Evolutionary conservation across 2,113 vertebrate species (phyloP), one percentile per base, ranked within the genome.

Genomic region (Podilymbus podiceps): DNA sequence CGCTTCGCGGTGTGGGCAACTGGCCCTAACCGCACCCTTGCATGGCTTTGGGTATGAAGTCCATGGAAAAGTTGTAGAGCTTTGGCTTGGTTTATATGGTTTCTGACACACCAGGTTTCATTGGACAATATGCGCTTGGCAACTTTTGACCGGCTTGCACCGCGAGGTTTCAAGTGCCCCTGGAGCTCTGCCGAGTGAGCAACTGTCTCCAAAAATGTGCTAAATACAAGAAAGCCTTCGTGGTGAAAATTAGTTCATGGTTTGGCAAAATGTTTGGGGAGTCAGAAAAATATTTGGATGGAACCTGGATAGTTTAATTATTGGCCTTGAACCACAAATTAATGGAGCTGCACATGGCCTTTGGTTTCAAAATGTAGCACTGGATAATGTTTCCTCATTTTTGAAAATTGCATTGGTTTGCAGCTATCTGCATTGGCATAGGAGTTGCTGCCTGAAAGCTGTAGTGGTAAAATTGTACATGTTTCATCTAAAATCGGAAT

Each of bases 201-300:
- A 91, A 91, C 91, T 94, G 38, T 59, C 95, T 95, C 94, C 89
- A 95, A 94, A 96, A 79, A 79, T 38, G 91, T 69, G 84, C 89
- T 96, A 96, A 85, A 89, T 88, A 76, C 1, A 6, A 87, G 93
- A 90, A 93, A 82, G 55, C n/a, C 87, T 92, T 85, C 15, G 3
- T 33, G 92, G 91, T 93, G 93, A 95, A 94, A 97, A 96, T 95
- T 92, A 96, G 96, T 96, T 95, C 96, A 95, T 96, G 86, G 94
- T 88, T 95, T 97, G 97, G 95, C 96, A 96, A 96, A 95, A 96
- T 79, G 49, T 85, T 88, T 95, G 71, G 63, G 77, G 93, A 95
- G 66, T 76, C 84, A 93, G 92, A 91, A 94, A 85, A 95, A 83
- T 92, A 23, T 88, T 89, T 97, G 90, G 58, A 95, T 91, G 81